Evolutionary conservation across 2,797 vertebrate genomes (phyloP).

Genomic region (Gymnocypris eckloni): DNA sequence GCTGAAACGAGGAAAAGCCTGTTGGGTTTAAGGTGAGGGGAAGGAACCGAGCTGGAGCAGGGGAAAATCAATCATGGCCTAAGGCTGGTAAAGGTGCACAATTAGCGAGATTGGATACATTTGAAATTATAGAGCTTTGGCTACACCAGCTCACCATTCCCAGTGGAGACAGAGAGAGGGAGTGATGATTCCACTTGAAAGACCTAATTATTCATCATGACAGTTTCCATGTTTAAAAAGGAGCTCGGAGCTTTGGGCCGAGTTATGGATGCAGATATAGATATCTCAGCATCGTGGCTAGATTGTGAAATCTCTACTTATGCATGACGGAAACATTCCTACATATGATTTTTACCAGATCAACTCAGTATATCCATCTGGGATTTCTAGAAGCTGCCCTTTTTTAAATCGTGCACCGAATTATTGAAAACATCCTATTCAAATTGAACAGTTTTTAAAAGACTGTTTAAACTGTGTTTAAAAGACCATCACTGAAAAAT

Average conservation of each 20-base stretch:
- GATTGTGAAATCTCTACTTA: background rate
- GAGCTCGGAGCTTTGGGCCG: constrained; percentile 31
- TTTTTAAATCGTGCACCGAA: no score
- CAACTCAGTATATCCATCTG: background rate
- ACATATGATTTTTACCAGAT: constrained; percentile 14
- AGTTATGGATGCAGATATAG: constrained; percentile 37
- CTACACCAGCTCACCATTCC: constrained; percentile 30
- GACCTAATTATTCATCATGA: constrained; percentile 48
- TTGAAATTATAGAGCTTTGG: constrained; percentile 61
- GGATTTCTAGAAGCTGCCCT: constrained; percentile 1
- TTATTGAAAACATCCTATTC: background rate
- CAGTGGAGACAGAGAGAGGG: constrained; percentile 38
- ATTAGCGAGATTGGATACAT: constrained; percentile 63
- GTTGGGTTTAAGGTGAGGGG: constrained; percentile 37
- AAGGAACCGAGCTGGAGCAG: constrained; percentile 54
- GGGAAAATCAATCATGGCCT: constrained; percentile 65
- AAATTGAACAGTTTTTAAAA: background rate
- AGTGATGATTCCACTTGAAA: constrained; percentile 34
- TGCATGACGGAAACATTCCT: background rate
- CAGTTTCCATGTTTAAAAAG: constrained; percentile 42
- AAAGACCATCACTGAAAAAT: constrained; percentile 19
- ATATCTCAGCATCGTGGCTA: constrained; percentile 32
- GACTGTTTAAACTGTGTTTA: background rate
- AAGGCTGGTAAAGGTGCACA: constrained; percentile 61
- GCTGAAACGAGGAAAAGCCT: constrained; percentile 43